Evolutionary conservation across 2,888 invertebrate species (phyloP).

Genomic region (Coremacera marginata): DNA sequence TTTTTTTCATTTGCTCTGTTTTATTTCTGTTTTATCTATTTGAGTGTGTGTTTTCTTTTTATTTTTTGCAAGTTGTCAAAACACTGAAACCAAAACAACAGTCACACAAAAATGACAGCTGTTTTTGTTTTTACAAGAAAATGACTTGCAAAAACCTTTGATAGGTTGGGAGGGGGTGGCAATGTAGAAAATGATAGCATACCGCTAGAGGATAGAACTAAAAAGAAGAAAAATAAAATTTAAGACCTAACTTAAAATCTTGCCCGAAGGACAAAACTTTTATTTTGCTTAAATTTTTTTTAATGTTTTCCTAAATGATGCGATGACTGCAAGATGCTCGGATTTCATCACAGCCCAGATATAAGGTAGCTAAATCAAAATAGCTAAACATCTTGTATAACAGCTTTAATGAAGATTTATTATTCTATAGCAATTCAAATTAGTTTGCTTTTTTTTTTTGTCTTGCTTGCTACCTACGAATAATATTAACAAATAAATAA

Average conservation of each 20-base stretch:
- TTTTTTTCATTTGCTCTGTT: background rate
- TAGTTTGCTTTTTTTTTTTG: too few species aligned
- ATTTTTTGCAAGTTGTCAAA: background rate
- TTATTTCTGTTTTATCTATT: background rate
- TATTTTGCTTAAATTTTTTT: background rate
- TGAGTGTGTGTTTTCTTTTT: too few species aligned
- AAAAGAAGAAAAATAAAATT: too few species aligned
- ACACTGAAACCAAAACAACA: background rate
- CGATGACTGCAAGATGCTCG: background rate
- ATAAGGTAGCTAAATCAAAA: background rate
- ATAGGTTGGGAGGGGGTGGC: background rate
- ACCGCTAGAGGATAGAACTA: too few species aligned
- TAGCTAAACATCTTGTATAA: background rate
- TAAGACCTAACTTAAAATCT: background rate
- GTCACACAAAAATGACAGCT: background rate
- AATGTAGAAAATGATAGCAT: background rate
- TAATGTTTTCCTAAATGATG: constrained; percentile 22
- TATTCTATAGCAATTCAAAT: background rate
- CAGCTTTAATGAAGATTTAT: background rate
- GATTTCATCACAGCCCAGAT: background rate
- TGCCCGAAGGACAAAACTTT: constrained; percentile 17
- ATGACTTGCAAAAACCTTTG: background rate
- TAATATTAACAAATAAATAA: too few species aligned
- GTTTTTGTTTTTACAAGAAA: background rate
- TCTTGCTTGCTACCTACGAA: too few species aligned